Evolutionary conservation across 2,888 invertebrate species (phyloP), one percentile per base, ranked within the genome.

Genomic region (Drosophila niveifrons): DNA sequence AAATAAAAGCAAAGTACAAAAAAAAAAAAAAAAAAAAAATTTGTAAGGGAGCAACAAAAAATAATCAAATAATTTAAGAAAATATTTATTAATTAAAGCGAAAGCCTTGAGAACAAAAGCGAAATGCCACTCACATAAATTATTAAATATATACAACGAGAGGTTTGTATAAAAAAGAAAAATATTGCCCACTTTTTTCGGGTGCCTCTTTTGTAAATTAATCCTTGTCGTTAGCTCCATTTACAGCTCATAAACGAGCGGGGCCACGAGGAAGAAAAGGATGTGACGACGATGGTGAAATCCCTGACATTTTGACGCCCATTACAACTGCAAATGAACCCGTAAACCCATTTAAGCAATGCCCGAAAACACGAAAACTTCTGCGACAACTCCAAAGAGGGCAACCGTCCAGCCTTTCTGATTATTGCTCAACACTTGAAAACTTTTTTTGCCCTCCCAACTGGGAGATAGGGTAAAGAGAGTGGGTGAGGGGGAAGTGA

Each of bases 371-470:
- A 78, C 66, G 75, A 72, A 82, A 87, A 83, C 66, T 77, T 85
- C 55, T 44, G 65, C 82, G 71, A 65, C 79, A 72, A 67, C 75
- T 66, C 55, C 29, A 29, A 46, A 57, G 31, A 41, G 52, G 58
- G 31, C 61, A 28, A 55, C 36, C 66, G 87, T 75, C 85, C 86
- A 82, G 82, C 85, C 83, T 80, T 85, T 76, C 69, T 88, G 88
- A 88, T 84, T 84, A 83, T 83, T 88, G 88, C 76, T 74, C 81
- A 86, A 67, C 84, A 86, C 87, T 85, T 88, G 87, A 83, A 86
- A 86, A 88, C 66, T 83, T 84, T 88, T 43, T 50, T 17, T 9
- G 15, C 8, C 10, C 31, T 1, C 31, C 31, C 2, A 13, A 13
- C 23, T 23, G 23, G 41, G 34, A 2, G 15, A n/a, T 17, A 17